Percentiles rank a stretch among this genome's conserved stretches.
Conservation (phyloP, 2,888 invertebrate genomes). For the Cylloceria caligata region DNA sequence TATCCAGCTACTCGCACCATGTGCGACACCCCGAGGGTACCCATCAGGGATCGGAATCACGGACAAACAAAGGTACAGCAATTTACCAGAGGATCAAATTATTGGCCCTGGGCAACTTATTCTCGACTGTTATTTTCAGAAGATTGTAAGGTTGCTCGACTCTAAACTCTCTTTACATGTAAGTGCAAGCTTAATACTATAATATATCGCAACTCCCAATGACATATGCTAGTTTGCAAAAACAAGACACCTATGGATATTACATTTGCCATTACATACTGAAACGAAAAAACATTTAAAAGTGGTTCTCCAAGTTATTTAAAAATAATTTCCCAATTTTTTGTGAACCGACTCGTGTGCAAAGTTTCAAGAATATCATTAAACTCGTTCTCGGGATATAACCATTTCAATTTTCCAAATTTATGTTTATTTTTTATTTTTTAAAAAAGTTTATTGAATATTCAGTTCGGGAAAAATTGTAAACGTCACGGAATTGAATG, state of each 20-base stretch:
- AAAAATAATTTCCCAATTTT: no score
- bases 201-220: background rate
- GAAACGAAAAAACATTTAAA: no score
- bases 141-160: background rate
- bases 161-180: background rate
- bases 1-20: background rate
- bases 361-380: no score
- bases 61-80: slow-evolving; percentile 43
- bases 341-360: no score
- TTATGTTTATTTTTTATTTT: no score
- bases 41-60: slow-evolving; percentile 46
- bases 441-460: no score
- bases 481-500: no score
- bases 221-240: background rate
- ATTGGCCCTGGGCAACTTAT: slow-evolving; percentile 14
- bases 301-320: no score
- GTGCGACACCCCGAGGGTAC: slow-evolving; percentile 43
- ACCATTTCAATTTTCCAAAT: no score
- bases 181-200: background rate
- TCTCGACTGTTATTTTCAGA: background rate
- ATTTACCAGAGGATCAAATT: slow-evolving; percentile 45
- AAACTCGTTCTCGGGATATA: no score
- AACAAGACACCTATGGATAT: no score
- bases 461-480: no score
- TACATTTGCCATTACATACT: background rate